Evolutionary conservation across 1,140 invertebrate species (phyloP), one percentile per base, ranked within the genome.

Genomic region (Melitaea cinxia): DNA sequence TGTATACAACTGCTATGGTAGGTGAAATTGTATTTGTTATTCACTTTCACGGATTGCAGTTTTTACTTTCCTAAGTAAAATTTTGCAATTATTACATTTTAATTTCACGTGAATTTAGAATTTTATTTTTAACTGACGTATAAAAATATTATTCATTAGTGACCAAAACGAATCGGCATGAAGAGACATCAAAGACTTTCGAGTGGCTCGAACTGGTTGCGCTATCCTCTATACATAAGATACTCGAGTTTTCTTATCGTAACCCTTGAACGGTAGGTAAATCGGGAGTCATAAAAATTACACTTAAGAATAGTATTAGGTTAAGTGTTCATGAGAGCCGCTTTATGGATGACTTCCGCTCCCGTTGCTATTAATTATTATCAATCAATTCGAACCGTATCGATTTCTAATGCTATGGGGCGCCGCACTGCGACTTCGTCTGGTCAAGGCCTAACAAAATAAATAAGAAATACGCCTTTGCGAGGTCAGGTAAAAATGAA

Each of bases 201-300:
- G 71, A 86, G 83, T 81, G 79, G 73, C 54, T 71, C 69, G 63
- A 68, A 47, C 72, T 74, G 65, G 64, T 70, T 75, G 73, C 76
- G 76, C 75, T 78, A 77, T 78, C 72, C 78, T 82, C 81, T 70
- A 42, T 58, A 78, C 64, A 63, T 70, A 33, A 6, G 59, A 62
- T 77, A 73, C 80, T 85, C 68, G 77, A 84, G 64, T 47, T 64
- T 55, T 35, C 61, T 88, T 90, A 88, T 88, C 85, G 75, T 68
- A 77, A 76, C 77, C 78, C 82, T 86, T 72, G 81, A 88, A 73
- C 73, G 70, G 66, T 76, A 81, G 78, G 82, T 86, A 86, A 83
- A 85, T 85, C 82, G 80, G 79, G 75, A 82, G 77, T 82, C 85
- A 77, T 88, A 86, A 90, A 66, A 88, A 79, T 88, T 85, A 85